phyloP scores from a whole-genome alignment of 2,888 invertebrate species.

The Hypsopygia costalis region DNA sequence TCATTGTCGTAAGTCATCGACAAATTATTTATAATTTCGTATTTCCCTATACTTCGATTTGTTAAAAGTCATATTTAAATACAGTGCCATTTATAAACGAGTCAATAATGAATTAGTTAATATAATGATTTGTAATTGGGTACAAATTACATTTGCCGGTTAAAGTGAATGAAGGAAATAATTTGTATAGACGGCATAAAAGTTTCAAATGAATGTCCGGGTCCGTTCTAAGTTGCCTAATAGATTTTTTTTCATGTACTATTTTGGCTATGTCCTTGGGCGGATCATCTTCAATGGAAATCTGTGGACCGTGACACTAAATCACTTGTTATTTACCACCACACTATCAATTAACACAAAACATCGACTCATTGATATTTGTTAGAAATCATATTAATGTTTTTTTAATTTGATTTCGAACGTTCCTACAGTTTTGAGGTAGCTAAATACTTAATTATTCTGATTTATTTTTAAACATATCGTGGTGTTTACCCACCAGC shows the following conservation, averaged over 20 bases:
- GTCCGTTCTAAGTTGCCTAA: slow-evolving; percentile 16
- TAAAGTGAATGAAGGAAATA: slow-evolving; percentile 22
- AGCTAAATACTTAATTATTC: too few species aligned
- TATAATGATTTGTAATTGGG: not conserved
- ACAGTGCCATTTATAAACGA: not conserved
- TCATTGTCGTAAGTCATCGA: too few species aligned
- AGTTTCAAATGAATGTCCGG: slow-evolving; percentile 30
- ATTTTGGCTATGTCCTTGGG: slow-evolving; percentile 45
- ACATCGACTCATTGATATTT: not conserved
- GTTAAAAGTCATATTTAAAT: not conserved
- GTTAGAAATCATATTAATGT: not conserved
- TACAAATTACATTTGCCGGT: slow-evolving; percentile 1
- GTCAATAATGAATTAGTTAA: slow-evolving; percentile 4
- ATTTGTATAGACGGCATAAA: slow-evolving; percentile 19
- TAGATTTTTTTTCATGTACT: slow-evolving; percentile 40
- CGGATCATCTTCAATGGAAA: slow-evolving; percentile 50
- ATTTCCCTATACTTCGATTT: too few species aligned
- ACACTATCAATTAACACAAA: slow-evolving; percentile 9
- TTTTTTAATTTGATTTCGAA: not conserved
- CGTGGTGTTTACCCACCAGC: slow-evolving; percentile 18
- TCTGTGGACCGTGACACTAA: slow-evolving; percentile 50
- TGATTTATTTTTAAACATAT: too few species aligned
- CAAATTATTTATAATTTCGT: too few species aligned
- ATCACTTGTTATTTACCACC: slow-evolving; percentile 37
- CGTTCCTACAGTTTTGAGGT: too few species aligned